Base-by-base conservation (phyloP, 2,888 invertebrate species). In the Stenodera caucasica region DNA sequence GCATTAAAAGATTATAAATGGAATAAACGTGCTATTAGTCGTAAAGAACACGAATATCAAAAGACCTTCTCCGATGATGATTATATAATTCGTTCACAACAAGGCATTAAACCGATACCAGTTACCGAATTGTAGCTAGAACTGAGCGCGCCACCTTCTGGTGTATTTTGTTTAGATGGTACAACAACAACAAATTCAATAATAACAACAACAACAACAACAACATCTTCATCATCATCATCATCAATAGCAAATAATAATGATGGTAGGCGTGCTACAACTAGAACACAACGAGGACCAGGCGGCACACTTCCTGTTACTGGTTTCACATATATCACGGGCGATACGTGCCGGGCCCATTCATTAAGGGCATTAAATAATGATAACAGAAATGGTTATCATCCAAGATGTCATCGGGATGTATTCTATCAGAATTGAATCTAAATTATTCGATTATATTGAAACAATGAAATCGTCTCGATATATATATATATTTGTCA, bases 61-160 rank as follows among this genome's bases (percentile, higher is more conserved):
- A 93, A 94, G 82, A 93, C 93, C 2, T 92, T 91, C 77, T 91
- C 92, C 56, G 93, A 93, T 72, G 93, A 93, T 77, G 93, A 94
- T 78, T 92, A 91, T 81, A 89, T 89, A 76, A 88, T 89, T 66
- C 84, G 89, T 58, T 85, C 88, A 66, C 82, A 81, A 66, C 81
- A 80, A 75, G 76, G 84, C 76, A 79, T 84, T 66, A 84, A 88
- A 77, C 90, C 91, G 18, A 90, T 93, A 76, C 94, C 94, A 70
- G 92, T 93, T 75, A 94, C 94, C 84, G 94, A 93, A 81, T 92
- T 94, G 91, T 94, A 93, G 92, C 93, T 93, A 92, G 92, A 93
- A 86, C 90, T 92, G 83, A 91, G 92, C 91, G 92, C 92, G 88
- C 91, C 92, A 84, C 89, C 86, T 73, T 75, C 81, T 84, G 88